phyloP scores from a whole-genome alignment of 2,888 invertebrate species.

The Ophion ventricosus region DNA sequence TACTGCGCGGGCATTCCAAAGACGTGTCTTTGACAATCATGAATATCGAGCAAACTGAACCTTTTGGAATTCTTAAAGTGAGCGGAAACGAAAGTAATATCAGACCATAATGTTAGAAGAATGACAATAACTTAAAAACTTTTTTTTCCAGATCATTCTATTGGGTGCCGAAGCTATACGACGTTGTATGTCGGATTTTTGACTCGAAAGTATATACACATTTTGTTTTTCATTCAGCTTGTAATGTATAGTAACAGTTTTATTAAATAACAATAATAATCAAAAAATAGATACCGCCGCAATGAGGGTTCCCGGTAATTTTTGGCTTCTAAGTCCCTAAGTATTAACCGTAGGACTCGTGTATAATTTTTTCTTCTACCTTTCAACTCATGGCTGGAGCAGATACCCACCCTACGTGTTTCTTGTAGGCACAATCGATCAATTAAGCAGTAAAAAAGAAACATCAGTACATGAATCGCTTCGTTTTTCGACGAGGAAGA shows the following conservation, averaged over 20 bases:
- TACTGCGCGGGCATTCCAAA: constrained; percentile 65
- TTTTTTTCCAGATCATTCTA: constrained; percentile 71
- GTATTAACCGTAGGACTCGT: too few species aligned
- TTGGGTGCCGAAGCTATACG: constrained; percentile 70
- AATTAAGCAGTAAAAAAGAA: too few species aligned
- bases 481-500: too few species aligned
- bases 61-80: constrained; percentile 77
- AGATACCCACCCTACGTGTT: too few species aligned
- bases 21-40: constrained; percentile 71
- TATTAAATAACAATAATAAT: constrained; percentile 1
- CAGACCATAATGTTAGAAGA: background rate
- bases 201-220: background rate
- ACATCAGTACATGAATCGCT: too few species aligned
- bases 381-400: too few species aligned
- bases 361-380: too few species aligned
- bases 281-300: background rate
- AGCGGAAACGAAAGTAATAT: background rate
- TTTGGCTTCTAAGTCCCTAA: too few species aligned
- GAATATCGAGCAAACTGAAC: constrained; percentile 62
- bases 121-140: background rate
- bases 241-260: background rate
- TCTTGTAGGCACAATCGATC: too few species aligned
- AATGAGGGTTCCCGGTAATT: background rate
- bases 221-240: background rate
- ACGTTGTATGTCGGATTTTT: constrained; percentile 62